These are phyloP conservation scores for Patella ulyssiponensis DNA, from an alignment of 2,888 invertebrate genomes.

Conservation along the genomic window DNA sequence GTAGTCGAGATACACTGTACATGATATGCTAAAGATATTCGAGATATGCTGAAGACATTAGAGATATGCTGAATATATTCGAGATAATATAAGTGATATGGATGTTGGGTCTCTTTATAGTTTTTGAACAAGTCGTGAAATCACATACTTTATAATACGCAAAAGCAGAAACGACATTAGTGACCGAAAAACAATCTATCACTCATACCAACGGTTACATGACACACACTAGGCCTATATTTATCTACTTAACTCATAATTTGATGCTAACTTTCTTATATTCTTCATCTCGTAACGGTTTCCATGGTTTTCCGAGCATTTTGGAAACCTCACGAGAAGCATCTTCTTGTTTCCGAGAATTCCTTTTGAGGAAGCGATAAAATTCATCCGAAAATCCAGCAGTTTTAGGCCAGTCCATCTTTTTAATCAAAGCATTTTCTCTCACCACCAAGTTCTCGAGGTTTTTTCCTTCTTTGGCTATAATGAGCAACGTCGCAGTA, in stretches of 20 bases:
- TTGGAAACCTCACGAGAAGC: constrained; percentile 81
- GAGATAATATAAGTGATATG: too few species aligned
- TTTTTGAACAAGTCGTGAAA: too few species aligned
- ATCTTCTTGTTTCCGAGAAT: constrained; percentile 78
- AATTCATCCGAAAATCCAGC: constrained; percentile 81
- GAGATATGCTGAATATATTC: too few species aligned
- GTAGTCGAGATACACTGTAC: too few species aligned
- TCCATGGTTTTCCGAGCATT: constrained; percentile 80
- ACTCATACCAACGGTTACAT: too few species aligned
- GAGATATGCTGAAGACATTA: too few species aligned
- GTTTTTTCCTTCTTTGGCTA: constrained; percentile 79
- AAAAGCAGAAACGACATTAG: too few species aligned
- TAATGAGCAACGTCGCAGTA: constrained; percentile 82
- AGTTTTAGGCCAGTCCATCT: constrained; percentile 78
- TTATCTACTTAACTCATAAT: neutral
- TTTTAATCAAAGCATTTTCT: constrained; percentile 81
- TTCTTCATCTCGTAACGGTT: constrained; percentile 68
- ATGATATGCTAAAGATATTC: too few species aligned
- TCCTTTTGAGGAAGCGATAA: constrained; percentile 78
- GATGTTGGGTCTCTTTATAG: too few species aligned
- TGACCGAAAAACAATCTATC: too few species aligned
- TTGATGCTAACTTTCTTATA: constrained; percentile 51
- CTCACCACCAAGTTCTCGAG: constrained; percentile 79
- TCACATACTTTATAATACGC: too few species aligned
- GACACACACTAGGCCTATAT: neutral